Evolutionary conservation across 1,140 invertebrate genomes (phyloP), one percentile per base, ranked within the genome.

Genomic region (Drosophila mayri): DNA sequence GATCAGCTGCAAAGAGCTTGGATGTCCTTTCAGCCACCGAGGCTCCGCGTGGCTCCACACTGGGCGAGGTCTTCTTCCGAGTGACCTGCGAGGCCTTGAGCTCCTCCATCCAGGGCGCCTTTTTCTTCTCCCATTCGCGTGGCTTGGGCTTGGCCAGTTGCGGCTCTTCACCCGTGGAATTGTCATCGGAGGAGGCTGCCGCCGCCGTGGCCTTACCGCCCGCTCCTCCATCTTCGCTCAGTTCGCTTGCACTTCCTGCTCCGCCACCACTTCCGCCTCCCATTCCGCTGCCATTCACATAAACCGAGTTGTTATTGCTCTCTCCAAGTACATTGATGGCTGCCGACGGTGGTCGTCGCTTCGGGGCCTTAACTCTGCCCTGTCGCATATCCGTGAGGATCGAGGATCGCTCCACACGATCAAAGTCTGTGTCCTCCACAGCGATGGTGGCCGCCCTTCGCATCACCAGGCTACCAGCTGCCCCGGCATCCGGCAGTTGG

Each of bases 81-180:
- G 76, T 80, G 25, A 94, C 95, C 90, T 95, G 95, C 80, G 95
- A 95, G 35, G 95, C 91, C 81, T 95, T 95, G 70, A 96, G 93
- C 81, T 96, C 95, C 67, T 94, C 95, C 93, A 96, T 94, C 95
- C 95, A 96, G 0, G 95, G 95, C 49, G 94, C 95, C 77, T 94
- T 94, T 71, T 95, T 94, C 78, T 95, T 95, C 77, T 95, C 95
- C 93, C 94, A 94, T 73, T 94, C 93, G 2, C 93, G 88, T 37
- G 94, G 82, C 78, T 94, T 94, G 6, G 94, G 94, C 76, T 94
- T 94, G 20, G 86, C 92, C 76, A 94, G 92, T 46, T 93, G 93
- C 4, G 91, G 74, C n/a, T 93, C 79, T 14, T 93, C 79, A 22
- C 93, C 93, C 18, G 93, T 93, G 0, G 91, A 91, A 43, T 92